Conservation (phyloP, 2,888 invertebrate genomes). For the Sialis lutaria region DNA sequence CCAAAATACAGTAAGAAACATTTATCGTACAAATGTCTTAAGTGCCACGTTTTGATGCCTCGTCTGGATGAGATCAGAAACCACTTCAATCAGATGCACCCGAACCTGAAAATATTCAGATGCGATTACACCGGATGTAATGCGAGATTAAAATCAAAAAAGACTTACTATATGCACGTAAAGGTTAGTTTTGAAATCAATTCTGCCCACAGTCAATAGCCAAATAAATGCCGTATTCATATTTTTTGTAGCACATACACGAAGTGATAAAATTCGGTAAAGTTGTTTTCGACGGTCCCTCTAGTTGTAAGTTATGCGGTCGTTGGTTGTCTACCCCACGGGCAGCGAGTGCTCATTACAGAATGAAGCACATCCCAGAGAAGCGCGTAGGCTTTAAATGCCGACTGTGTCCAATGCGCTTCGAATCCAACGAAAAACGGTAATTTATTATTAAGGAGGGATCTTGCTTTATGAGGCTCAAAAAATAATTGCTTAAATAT, state of each 20-base stretch:
- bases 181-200: background rate
- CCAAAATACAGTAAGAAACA: background rate
- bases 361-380: constrained; percentile 3
- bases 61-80: background rate
- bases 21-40: constrained; percentile 3
- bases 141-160: background rate
- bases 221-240: no score
- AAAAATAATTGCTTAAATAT: no score
- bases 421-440: constrained; percentile 3
- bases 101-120: background rate
- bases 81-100: constrained; percentile 1
- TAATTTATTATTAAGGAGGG: no score
- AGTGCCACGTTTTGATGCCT: constrained; percentile 2
- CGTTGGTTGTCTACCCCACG: background rate
- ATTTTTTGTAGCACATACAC: no score
- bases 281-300: background rate
- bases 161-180: background rate
- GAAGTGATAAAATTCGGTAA: background rate
- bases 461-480: no score
- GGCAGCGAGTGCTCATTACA: constrained; percentile 1
- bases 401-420: constrained; percentile 1
- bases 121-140: background rate
- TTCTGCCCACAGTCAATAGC: no score
- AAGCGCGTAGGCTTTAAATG: constrained; percentile 1
- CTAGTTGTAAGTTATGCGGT: constrained; percentile 3